Evolutionary conservation across 2,113 vertebrate genomes (phyloP).

Genomic region (Eidolon helvum): DNA sequence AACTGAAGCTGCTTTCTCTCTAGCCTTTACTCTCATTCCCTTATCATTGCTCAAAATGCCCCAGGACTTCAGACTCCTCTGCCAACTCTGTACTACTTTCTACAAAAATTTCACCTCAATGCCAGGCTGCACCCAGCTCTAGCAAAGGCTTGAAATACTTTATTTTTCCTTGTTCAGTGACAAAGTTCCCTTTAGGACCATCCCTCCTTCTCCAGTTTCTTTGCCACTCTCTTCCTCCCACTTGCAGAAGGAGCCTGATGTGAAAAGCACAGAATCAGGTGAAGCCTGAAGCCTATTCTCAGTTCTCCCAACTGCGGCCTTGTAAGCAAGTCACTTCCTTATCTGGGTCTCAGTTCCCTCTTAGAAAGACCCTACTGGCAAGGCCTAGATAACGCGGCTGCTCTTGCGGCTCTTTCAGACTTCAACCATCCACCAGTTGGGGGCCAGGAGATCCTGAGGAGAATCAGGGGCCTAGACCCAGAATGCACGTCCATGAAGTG

Average conservation of each 20-base stretch:
- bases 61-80: not conserved
- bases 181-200: not conserved
- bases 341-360: conserved; percentile 46
- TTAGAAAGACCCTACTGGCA: not conserved
- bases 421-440: not conserved
- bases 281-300: not conserved
- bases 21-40: not conserved
- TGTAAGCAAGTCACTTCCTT: conserved; percentile 54
- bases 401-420: not conserved
- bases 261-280: not conserved
- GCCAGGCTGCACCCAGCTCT: not conserved
- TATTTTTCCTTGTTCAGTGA: not conserved
- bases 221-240: not conserved
- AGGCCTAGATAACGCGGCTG: conserved; percentile 23
- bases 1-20: not conserved
- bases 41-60: not conserved
- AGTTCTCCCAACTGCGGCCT: not conserved
- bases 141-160: not conserved
- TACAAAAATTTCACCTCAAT: not conserved
- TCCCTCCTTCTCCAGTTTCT: not conserved
- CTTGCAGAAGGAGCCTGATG: not conserved
- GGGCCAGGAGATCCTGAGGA: not conserved
- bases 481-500: not conserved
- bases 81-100: not conserved
- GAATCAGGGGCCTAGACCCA: not conserved